These are phyloP conservation scores for Hedya salicella DNA, from an alignment of 2,888 invertebrate genomes.

Conservation along the genomic window DNA sequence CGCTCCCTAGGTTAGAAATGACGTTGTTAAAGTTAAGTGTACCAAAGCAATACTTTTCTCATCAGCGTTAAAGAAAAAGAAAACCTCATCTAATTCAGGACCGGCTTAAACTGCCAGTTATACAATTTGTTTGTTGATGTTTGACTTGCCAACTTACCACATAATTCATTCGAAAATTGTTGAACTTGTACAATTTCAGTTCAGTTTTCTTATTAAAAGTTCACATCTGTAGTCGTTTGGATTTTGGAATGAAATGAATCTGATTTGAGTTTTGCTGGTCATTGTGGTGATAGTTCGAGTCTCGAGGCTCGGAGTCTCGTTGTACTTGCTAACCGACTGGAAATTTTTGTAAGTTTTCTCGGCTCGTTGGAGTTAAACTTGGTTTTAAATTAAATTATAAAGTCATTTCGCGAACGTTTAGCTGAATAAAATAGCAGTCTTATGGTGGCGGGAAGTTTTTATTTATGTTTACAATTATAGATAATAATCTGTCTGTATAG, in stretches of 20 bases:
- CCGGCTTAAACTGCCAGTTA: constrained; percentile 9
- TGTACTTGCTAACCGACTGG: neutral
- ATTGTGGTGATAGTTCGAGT: neutral
- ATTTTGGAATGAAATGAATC: constrained; percentile 4
- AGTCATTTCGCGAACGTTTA: no score
- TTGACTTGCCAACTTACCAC: constrained; percentile 10
- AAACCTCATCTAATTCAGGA: constrained; percentile 10
- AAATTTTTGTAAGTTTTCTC: neutral
- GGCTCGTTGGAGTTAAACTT: no score
- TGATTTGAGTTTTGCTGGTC: neutral
- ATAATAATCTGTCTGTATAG: no score
- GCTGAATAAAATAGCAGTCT: no score
- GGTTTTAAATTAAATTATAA: no score
- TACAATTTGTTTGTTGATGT: constrained; percentile 28
- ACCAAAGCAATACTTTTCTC: constrained; percentile 6
- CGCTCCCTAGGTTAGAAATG: neutral
- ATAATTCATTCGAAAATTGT: constrained; percentile 26
- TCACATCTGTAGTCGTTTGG: constrained; percentile 21
- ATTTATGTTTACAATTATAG: no score
- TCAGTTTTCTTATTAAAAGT: constrained; percentile 22
- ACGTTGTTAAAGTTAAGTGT: neutral
- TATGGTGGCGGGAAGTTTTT: no score
- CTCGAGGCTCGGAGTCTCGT: neutral
- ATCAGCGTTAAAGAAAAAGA: constrained; percentile 2
- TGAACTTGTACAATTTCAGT: constrained; percentile 30